phyloP scores from a whole-genome alignment of 2,113 vertebrate genomes.

The Bettongia penicillata region DNA sequence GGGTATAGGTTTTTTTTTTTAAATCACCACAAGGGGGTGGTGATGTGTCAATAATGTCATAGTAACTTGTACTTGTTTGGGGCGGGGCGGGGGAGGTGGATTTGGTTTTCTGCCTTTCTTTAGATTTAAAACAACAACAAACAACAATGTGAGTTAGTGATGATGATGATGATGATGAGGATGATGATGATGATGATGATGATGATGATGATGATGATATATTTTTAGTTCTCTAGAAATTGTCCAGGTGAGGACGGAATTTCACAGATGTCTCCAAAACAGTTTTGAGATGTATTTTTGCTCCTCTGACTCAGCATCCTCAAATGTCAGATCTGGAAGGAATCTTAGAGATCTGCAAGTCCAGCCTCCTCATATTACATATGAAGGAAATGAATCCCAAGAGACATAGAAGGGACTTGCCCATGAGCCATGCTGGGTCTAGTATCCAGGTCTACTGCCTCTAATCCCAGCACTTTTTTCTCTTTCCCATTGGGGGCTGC shows the following conservation, averaged over 20 bases:
- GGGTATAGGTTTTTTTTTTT: constrained; percentile 30
- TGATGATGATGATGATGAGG: not conserved
- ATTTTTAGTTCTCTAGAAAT: constrained; percentile 40
- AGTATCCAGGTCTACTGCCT: too few species aligned
- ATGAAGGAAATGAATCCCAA: not conserved
- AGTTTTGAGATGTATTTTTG: not conserved
- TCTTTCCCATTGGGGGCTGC: not conserved
- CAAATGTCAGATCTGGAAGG: not conserved
- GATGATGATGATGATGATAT: not conserved
- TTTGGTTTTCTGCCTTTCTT: not conserved
- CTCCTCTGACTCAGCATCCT: too few species aligned
- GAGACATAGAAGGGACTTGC: not conserved
- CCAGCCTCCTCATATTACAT: not conserved
- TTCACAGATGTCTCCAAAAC: not conserved
- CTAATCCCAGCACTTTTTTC: not conserved
- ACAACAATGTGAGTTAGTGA: not conserved
- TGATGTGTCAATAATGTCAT: constrained; percentile 66
- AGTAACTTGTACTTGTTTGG: not conserved
- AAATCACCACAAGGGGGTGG: constrained; percentile 69
- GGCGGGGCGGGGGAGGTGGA: not conserved
- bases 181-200: too few species aligned
- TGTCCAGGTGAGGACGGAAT: constrained; percentile 19
- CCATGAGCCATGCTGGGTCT: too few species aligned
- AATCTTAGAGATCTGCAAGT: not conserved
- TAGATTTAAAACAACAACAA: constrained; percentile 25